These are phyloP conservation scores for Sinocyclocheilus anshuiensis DNA, from an alignment of 2,113 vertebrate genomes.

Conservation along the genomic window DNA sequence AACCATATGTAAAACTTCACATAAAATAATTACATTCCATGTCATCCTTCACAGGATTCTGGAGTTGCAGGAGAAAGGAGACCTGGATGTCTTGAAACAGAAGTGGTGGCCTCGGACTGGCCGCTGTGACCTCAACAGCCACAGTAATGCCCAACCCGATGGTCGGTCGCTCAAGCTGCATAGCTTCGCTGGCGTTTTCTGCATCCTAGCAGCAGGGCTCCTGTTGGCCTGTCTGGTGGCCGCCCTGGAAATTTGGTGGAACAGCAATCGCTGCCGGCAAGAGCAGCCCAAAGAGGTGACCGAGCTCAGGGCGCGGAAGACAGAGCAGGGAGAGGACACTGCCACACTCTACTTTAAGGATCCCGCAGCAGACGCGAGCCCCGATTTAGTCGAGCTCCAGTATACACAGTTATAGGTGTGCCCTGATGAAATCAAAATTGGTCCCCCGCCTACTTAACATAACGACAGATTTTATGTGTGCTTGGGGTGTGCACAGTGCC, in stretches of 20 bases:
- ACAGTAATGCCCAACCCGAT: constrained; percentile 81
- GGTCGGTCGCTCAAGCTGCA: constrained; percentile 94
- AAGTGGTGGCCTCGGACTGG: constrained; percentile 98
- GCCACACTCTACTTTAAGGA: constrained; percentile 83
- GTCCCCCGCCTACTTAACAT: constrained; percentile 52
- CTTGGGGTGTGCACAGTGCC: constrained; percentile 22
- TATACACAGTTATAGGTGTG: constrained; percentile 78
- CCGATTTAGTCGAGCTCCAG: constrained; percentile 78
- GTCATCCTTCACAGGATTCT: constrained; percentile 82
- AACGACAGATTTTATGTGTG: background rate
- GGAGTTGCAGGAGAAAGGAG: constrained; percentile 94
- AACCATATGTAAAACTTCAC: background rate
- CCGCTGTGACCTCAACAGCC: constrained; percentile 89
- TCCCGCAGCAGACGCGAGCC: constrained; percentile 74
- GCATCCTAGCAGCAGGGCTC: constrained; percentile 94
- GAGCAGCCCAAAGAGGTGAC: constrained; percentile 97
- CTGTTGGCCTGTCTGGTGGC: constrained; percentile 97
- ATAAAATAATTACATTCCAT: background rate
- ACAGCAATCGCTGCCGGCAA: constrained; percentile 91
- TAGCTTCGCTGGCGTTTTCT: constrained; percentile 98
- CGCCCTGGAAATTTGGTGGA: constrained; percentile 96
- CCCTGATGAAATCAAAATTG: constrained; percentile 76
- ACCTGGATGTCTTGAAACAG: constrained; percentile 96
- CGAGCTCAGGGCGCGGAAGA: constrained; percentile 75
- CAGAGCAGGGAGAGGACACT: constrained; percentile 75